Evolutionary conservation across 2,888 invertebrate genomes (phyloP), one percentile per base, ranked within the genome.

Genomic region (Sericinus montela): DNA sequence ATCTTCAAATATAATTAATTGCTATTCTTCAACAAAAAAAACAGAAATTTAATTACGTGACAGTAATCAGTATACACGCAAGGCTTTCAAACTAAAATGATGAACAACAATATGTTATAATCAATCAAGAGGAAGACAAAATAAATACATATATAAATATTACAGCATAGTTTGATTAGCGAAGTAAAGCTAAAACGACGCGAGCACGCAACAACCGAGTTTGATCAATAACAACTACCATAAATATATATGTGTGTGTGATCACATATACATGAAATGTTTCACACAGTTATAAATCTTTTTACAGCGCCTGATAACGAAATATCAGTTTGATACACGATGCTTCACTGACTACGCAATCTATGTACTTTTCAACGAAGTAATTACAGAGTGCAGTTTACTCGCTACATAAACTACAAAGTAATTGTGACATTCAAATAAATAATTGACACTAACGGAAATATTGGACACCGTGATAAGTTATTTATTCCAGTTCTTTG

Each of bases 281-380:
- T 37, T 16, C 10, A 6, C 11, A 25, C n/a, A 40, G 16, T 35
- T 40, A n/a, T 40, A 7, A n/a, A n/a, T 9, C 10, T 16, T 35
- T 39, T 46, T 34, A 15, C 39, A 46, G 23, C 30, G 32, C 11
- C 25, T 35, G 40, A 46, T 40, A 40, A 34, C 15, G 39, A 40
- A 19, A 23, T 25, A 13, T 45, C 32, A 25, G 23, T 45, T n/a
- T 46, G 46, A 40, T 40, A 40, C 16, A 9, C 34, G 40, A 40
- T 46, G 46, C 40, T 15, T 40, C 45, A 46, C 25, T 7, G 32
- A 23, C 23, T 34, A 40, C 10, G 34, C 32, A 46, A n/a, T n/a
- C 34, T 35, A 40, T 36, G n/a, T 29, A 37, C 46, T 40, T 28
- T 46, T 28, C 23, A 23, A 35, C 34, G 32, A 23, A 40, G 16